phyloP scores from a whole-genome alignment of 2,113 vertebrate species.

The Rhineura floridana region DNA sequence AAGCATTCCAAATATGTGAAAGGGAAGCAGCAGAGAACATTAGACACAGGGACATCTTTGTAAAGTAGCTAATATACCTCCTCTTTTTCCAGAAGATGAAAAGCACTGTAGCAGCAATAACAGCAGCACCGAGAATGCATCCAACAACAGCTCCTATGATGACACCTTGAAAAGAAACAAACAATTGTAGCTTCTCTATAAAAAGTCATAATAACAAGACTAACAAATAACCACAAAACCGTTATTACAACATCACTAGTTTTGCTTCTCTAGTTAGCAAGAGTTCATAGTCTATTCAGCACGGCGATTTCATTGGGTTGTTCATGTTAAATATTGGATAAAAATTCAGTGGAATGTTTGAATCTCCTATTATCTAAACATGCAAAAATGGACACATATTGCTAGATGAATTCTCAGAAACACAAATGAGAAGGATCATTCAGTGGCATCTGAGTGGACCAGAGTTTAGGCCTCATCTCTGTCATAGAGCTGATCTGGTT shows the following conservation, averaged over 20 bases:
- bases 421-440: not conserved
- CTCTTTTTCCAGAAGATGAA: slow-evolving; percentile 86
- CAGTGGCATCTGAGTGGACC: not conserved
- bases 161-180: slow-evolving; percentile 64
- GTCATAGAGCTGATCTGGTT: no score
- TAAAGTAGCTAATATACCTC: slow-evolving; percentile 67
- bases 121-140: slow-evolving; percentile 76
- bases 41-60: not conserved
- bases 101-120: slow-evolving; percentile 66
- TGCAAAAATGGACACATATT: not conserved
- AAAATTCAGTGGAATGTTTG: not conserved
- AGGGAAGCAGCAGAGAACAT: not conserved
- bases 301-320: not conserved
- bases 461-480: not conserved
- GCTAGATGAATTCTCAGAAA: not conserved
- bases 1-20: not conserved
- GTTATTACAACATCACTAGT: not conserved
- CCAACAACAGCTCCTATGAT: slow-evolving; percentile 77
- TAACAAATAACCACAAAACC: accelerated
- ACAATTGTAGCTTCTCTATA: not conserved
- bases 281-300: not conserved
- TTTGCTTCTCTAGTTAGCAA: not conserved
- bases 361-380: not conserved
- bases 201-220: not conserved
- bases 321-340: not conserved